Percentiles rank a stretch among this genome's conserved stretches.
phyloP scores from a whole-genome alignment of 2,797 vertebrate genomes.

The Chiropotes sagulatus region DNA sequence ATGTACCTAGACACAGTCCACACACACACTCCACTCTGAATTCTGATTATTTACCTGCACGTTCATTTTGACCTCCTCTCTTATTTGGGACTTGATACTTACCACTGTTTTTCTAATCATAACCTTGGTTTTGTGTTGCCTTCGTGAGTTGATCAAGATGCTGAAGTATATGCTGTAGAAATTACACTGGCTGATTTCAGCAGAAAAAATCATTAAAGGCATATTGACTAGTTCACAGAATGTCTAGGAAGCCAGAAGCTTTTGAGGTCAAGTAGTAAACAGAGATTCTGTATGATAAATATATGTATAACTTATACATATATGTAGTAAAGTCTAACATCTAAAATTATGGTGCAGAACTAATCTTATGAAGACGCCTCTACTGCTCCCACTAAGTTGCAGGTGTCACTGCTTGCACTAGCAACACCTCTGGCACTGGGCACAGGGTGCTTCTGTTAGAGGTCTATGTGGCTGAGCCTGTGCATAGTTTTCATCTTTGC shows the following conservation, averaged over 20 bases:
- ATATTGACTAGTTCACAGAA: not conserved
- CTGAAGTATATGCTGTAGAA: not conserved
- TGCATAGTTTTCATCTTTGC: not conserved
- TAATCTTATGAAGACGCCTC: not conserved
- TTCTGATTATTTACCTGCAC: not conserved
- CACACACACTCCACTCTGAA: not conserved
- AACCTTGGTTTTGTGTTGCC: not conserved
- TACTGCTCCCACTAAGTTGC: not conserved
- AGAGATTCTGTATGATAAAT: not conserved
- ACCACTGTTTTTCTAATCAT: not conserved
- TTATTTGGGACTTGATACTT: not conserved
- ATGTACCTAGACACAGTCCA: not conserved
- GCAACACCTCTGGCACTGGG: not conserved
- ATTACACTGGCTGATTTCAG: not conserved
- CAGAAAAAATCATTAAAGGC: not conserved
- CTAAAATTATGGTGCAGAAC: not conserved
- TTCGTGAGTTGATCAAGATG: not conserved
- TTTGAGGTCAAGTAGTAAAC: not conserved
- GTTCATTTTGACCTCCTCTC: not conserved
- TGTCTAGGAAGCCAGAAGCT: not conserved
- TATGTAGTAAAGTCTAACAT: not conserved
- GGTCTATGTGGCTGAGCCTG: not conserved
- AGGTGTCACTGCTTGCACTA: no score
- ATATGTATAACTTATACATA: not conserved
- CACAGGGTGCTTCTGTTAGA: not conserved